Conservation (phyloP, 2,113 vertebrate genomes). For the Alethe castanea region DNA sequence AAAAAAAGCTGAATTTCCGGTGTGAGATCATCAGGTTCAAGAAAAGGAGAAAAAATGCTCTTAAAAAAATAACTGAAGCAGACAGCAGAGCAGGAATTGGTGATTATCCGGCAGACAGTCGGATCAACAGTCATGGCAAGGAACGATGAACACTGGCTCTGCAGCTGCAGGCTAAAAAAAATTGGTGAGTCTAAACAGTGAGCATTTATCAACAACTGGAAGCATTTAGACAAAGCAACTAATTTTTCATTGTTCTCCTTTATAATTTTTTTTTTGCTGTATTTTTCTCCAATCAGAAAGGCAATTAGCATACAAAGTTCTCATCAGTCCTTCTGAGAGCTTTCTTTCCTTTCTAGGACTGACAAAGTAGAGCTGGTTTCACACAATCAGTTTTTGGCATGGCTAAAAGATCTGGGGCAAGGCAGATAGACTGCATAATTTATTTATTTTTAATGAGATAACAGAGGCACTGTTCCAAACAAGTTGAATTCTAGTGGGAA, state of each 20-base stretch:
- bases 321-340: not conserved
- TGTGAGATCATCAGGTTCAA: slow-evolving; percentile 83
- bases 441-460: not conserved
- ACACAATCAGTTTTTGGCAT: not conserved
- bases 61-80: slow-evolving; percentile 65
- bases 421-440: not conserved
- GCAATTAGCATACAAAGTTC: slow-evolving; percentile 1
- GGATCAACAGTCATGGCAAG: slow-evolving; percentile 76
- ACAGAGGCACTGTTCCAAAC: not conserved
- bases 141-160: slow-evolving; percentile 57
- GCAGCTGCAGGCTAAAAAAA: slow-evolving; percentile 69
- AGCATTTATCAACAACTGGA: slow-evolving; percentile 68
- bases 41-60: slow-evolving; percentile 68
- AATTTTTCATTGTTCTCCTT: slow-evolving; percentile 63
- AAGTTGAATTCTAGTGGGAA: not conserved
- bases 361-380: not conserved
- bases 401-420: not conserved
- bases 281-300: slow-evolving; percentile 15
- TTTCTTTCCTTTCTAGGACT: not conserved
- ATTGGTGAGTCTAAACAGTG: slow-evolving; percentile 49
- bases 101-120: slow-evolving; percentile 70
- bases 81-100: slow-evolving; percentile 74
- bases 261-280: not conserved
- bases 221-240: slow-evolving; percentile 60
- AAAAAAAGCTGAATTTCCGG: slow-evolving; percentile 83